Evolutionary conservation across 1,140 invertebrate species (phyloP), one percentile per base, ranked within the genome.

Genomic region (Aporrectodea caliginosa): DNA sequence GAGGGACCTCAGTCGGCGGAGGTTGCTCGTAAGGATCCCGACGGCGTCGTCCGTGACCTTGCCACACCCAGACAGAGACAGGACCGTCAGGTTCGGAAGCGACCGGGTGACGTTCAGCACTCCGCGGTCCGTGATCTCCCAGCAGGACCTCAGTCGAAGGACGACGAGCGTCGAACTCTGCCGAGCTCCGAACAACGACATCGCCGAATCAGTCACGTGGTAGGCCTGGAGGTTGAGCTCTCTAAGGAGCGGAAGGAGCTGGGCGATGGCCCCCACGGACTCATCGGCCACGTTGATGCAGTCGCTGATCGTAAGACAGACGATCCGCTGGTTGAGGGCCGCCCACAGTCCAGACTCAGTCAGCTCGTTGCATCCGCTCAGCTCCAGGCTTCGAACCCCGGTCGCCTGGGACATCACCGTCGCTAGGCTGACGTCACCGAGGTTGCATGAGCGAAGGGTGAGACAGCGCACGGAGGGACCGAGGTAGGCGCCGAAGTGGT

Each of bases 271-370:
- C 14, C 94, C 94, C 72, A 97, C 93, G 71, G 94, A 95, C 88
- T 97, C 95, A 88, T 98, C 95, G 73, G 95, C 95, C 83, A 98
- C 93, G 88, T 98, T 97, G 90, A 97, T 97, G 89, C 96, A 98
- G 90, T 98, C 96, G 82, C 93, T 93, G 84, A 98, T 91, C 73
- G 94, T 95, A 82, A 98, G 91, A 78, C 93, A 94, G 70, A 95
- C 93, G 87, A 98, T 95, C 83, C 94, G 91, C 70, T 95, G 94
- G 85, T 94, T 94, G 82, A 98, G 90, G 87, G 93, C 94, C 78
- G 94, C 93, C 95, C 95, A 97, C 78, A 97, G 90, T 72, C 95
- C 95, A 71, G 94, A 94, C 88, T 97, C 95, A 69, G 94, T 96
- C 85, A 97, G 92, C 89, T 97, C 95, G 89, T 98, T 97, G 89